Percentiles rank a stretch among this genome's conserved stretches.
Evolutionary conservation across 2,888 invertebrate species (phyloP).

Genomic region (Clostera curtula): DNA sequence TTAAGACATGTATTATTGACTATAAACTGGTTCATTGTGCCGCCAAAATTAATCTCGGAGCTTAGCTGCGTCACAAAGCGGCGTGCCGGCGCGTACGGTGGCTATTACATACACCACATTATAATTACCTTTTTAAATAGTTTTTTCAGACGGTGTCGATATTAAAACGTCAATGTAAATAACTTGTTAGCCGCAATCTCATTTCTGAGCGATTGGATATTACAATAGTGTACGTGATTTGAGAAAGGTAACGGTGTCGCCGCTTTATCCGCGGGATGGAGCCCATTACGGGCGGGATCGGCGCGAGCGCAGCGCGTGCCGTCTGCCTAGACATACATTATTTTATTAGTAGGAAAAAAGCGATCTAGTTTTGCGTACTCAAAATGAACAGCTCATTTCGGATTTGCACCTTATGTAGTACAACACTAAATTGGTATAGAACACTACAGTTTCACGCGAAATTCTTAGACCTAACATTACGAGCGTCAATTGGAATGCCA

Average conservation of each 20-base stretch:
- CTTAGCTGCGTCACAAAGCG: conserved; percentile 68
- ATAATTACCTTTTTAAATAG: conserved; percentile 74
- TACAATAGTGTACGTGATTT: conserved; percentile 75
- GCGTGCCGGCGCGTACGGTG: conserved; percentile 61
- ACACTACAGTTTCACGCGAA: too few species aligned
- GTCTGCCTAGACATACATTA: conserved; percentile 30
- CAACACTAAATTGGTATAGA: too few species aligned
- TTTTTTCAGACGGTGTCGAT: conserved; percentile 65
- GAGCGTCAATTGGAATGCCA: too few species aligned
- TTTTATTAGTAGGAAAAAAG: conserved; percentile 44
- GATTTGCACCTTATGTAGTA: conserved; percentile 22
- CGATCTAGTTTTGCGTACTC: conserved; percentile 23
- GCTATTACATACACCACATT: conserved; percentile 66
- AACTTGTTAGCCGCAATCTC: conserved; percentile 76
- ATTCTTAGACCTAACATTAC: too few species aligned
- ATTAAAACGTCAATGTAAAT: conserved; percentile 76
- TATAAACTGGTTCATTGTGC: conserved; percentile 66
- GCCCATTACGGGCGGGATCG: conserved; percentile 47
- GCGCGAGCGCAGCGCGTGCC: conserved; percentile 49
- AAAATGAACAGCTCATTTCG: conserved; percentile 10
- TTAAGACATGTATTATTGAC: conserved; percentile 60
- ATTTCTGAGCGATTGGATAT: conserved; percentile 74
- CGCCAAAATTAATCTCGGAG: conserved; percentile 69
- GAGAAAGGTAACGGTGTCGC: conserved; percentile 73
- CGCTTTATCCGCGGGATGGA: conserved; percentile 70